A percentile compares a stretch with the other conserved stretches of the same genome.
Conservation (phyloP, 2,888 invertebrate genomes). For the Notocelia uddmanniana region DNA sequence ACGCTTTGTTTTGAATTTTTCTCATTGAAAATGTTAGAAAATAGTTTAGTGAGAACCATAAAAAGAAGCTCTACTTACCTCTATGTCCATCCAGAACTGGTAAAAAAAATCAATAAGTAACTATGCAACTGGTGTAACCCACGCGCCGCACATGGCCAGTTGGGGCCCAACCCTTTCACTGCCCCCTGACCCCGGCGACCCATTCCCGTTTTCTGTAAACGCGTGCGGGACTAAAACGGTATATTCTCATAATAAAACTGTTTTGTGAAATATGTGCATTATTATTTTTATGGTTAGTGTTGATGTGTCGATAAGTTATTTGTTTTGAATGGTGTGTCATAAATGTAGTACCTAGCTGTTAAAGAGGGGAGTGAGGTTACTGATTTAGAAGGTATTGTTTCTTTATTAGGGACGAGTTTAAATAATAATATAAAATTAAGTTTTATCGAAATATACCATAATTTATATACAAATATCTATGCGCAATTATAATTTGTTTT, state of each 20-base stretch:
- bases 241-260: constrained; percentile 72
- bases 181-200: constrained; percentile 76
- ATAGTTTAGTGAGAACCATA: too few species aligned
- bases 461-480: too few species aligned
- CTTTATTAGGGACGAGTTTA: too few species aligned
- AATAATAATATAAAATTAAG: too few species aligned
- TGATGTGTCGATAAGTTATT: constrained; percentile 68
- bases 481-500: too few species aligned
- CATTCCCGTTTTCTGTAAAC: constrained; percentile 73
- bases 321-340: constrained; percentile 56
- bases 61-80: too few species aligned
- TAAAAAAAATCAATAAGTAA: background rate
- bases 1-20: too few species aligned
- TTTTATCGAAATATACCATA: too few species aligned
- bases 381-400: background rate
- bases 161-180: constrained; percentile 77
- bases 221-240: constrained; percentile 73
- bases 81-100: too few species aligned
- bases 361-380: background rate
- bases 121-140: constrained; percentile 47
- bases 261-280: constrained; percentile 71
- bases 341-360: constrained; percentile 19
- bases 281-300: constrained; percentile 64
- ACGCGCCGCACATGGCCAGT: constrained; percentile 63
- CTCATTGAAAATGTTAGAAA: too few species aligned